These are phyloP conservation scores for Centropus unirufus DNA, from an alignment of 2,113 vertebrate species.

Conservation along the genomic window DNA sequence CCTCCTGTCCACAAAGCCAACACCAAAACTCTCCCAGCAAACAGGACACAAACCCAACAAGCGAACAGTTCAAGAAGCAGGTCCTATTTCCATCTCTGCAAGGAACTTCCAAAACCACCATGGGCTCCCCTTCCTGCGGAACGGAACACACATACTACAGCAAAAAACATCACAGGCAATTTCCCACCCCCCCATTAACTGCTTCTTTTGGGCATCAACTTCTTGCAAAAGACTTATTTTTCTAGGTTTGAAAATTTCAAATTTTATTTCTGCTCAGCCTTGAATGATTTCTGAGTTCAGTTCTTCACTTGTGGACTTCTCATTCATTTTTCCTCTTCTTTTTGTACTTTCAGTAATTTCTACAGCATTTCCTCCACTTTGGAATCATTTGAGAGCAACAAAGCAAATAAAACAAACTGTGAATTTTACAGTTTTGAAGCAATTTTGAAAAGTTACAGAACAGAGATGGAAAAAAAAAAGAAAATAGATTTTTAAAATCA, in stretches of 20 bases:
- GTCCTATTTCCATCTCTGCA: background rate
- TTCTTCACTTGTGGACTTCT: background rate
- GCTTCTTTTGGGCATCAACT: background rate
- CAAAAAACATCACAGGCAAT: background rate
- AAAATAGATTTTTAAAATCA: background rate
- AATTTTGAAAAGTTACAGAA: background rate
- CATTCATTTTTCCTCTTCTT: fast-evolving
- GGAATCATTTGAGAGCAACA: background rate
- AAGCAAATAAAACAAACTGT: background rate
- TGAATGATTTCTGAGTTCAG: background rate
- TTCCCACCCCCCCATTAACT: no score
- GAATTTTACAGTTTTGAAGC: background rate
- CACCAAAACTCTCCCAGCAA: background rate
- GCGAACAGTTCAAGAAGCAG: background rate
- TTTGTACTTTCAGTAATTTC: background rate
- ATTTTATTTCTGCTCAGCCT: background rate
- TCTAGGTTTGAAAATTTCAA: background rate
- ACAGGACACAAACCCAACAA: fast-evolving
- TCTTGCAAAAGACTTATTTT: background rate
- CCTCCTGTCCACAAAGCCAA: background rate
- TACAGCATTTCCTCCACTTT: background rate
- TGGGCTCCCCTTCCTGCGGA: background rate
- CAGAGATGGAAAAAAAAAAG: background rate
- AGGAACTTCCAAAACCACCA: background rate
- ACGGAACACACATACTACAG: fast-evolving